Percentiles rank a stretch among this genome's conserved stretches.
phyloP scores from a whole-genome alignment of 2,888 invertebrate genomes.

The Cacoxenus indagator region DNA sequence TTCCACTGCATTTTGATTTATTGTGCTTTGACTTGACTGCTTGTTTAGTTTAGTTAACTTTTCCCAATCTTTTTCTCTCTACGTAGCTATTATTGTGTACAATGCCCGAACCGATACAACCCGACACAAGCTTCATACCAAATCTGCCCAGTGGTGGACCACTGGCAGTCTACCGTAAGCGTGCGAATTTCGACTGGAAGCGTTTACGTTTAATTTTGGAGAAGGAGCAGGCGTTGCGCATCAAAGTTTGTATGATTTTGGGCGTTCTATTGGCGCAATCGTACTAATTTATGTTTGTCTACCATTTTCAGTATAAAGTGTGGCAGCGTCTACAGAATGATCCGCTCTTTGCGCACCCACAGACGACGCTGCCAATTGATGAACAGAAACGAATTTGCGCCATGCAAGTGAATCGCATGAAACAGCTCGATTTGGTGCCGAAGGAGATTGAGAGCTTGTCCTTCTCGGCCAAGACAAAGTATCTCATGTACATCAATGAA shows the following conservation, averaged over 20 bases:
- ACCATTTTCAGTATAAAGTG: conserved; percentile 82
- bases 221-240: conserved; percentile 80
- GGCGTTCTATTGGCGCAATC: no score
- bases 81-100: neutral
- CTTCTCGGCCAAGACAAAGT: conserved; percentile 79
- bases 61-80: neutral
- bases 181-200: conserved; percentile 90
- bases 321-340: conserved; percentile 85
- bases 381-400: conserved; percentile 82
- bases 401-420: conserved; percentile 77
- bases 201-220: conserved; percentile 84
- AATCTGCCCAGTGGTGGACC: conserved; percentile 77
- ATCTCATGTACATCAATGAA: conserved; percentile 83
- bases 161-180: conserved; percentile 82
- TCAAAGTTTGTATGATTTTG: conserved; percentile 81
- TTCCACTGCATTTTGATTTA: conserved; percentile 20
- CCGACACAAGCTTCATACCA: conserved; percentile 76
- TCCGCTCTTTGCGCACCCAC: conserved; percentile 80
- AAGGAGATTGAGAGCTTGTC: conserved; percentile 75
- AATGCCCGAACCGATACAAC: conserved; percentile 55
- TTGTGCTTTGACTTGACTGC: conserved; percentile 11
- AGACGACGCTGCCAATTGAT: conserved; percentile 76
- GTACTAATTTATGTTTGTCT: conserved; percentile 28
- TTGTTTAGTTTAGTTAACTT: neutral
- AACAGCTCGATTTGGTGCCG: conserved; percentile 77